Conservation (phyloP, 2,888 invertebrate genomes). For the Prosapia bicincta region DNA sequence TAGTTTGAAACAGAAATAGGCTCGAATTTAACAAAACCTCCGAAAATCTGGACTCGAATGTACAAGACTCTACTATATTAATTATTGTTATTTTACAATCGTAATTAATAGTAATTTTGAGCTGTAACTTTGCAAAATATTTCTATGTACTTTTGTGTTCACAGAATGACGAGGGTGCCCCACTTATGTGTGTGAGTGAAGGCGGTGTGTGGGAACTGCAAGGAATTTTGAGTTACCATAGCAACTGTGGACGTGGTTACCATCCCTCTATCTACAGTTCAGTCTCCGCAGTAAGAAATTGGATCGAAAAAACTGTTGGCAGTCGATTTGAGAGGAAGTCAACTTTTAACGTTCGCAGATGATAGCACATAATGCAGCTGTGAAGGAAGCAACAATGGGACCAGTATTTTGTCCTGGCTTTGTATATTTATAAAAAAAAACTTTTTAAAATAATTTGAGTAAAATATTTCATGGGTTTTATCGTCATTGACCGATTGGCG, state of each 20-base stretch:
- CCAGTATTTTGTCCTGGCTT: not conserved
- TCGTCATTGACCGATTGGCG: too few relatives aligned
- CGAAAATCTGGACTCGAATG: too few relatives aligned
- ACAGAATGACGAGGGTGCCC: slow-evolving; percentile 64
- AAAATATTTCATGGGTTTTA: too few relatives aligned
- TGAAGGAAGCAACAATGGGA: not conserved
- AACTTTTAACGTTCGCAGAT: slow-evolving; percentile 29
- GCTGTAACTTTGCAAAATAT: too few relatives aligned
- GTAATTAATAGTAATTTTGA: not conserved
- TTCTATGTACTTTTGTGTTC: not conserved
- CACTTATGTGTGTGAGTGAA: slow-evolving; percentile 58
- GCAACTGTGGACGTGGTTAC: slow-evolving; percentile 54
- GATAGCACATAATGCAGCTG: not conserved
- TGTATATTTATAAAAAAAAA: not conserved
- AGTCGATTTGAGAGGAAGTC: slow-evolving; percentile 33
- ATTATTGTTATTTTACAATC: too few relatives aligned
- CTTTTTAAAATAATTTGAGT: too few relatives aligned
- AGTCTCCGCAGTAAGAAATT: slow-evolving; percentile 44
- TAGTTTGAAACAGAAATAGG: too few relatives aligned
- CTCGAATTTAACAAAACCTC: too few relatives aligned
- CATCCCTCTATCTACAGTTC: slow-evolving; percentile 57
- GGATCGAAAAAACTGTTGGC: slow-evolving; percentile 50
- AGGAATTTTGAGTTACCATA: slow-evolving; percentile 57
- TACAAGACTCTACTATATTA: too few relatives aligned
- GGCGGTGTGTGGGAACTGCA: slow-evolving; percentile 57